Evolutionary conservation across 2,888 invertebrate genomes (phyloP), one percentile per base, ranked within the genome.

Genomic region (Podabrus alpinus): DNA sequence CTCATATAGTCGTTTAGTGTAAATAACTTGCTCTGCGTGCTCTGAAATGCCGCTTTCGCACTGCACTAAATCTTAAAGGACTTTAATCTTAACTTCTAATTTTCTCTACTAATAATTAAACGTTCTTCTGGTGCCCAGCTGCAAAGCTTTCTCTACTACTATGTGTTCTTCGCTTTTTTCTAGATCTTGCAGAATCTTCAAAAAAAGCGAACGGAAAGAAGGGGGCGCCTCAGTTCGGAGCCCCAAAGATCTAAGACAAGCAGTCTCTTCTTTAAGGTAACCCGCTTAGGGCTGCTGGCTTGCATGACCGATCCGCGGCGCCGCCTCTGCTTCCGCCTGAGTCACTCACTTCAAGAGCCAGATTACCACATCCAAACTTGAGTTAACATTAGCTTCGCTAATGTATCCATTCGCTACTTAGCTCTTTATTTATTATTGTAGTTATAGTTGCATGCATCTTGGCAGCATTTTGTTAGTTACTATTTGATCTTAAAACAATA

Each of bases 161-260:
- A 93, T 92, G 92, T 93, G 92, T 93, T 93, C 93, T 93, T 93
- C 93, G 93, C 93, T 93, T 94, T 77, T 93, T 95, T 95, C 94
- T 96, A 96, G 96, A 96, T 96, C 94, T 96, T 96, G 94, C 96
- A 96, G 96, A 96, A 96, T 94, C 96, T 96, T 92, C 96, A 96
- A 95, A 96, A 96, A 96, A 97, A 96, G 94, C 95, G 96, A 94
- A 96, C 96, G 92, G 95, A 96, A 94, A 93, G 96, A 92, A 94
- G 96, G 93, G 96, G 96, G 92, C 95, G 95, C 91, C 95, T 95
- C 93, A 94, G 95, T 94, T 95, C 95, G 92, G 95, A 96, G 91
- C 91, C 93, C 91, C 94, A 95, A 95, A 95, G 95, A 94, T 91
- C 90, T 89, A 94, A 94, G 93, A 96, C 96, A 95, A 96, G 95